phyloP scores from a whole-genome alignment of 2,113 vertebrate genomes.

The Mastomys coucha region DNA sequence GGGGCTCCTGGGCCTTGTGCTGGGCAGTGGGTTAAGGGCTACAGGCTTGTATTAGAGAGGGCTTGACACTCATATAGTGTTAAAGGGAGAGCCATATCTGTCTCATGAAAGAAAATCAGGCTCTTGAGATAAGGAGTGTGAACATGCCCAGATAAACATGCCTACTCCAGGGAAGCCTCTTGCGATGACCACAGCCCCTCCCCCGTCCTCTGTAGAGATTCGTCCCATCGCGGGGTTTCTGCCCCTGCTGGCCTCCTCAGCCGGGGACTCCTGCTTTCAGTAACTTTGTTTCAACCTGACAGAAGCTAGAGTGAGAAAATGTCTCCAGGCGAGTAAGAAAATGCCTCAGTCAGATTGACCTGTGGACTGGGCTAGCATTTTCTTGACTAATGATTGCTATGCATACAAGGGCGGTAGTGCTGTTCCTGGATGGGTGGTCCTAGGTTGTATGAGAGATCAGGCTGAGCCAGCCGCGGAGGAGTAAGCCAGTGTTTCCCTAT shows the following conservation, averaged over 20 bases:
- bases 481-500: background rate
- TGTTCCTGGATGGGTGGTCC: background rate
- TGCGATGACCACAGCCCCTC: background rate
- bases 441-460: background rate
- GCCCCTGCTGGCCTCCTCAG: fast-evolving
- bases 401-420: background rate
- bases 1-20: background rate
- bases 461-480: background rate
- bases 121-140: background rate
- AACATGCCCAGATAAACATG: background rate
- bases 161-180: background rate
- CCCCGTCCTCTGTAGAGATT: background rate
- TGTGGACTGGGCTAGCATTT: background rate
- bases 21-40: background rate
- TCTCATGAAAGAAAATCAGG: background rate
- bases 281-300: too few relatives aligned
- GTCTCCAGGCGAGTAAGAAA: background rate
- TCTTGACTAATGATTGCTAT: background rate
- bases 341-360: background rate
- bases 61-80: background rate
- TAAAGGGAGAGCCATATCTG: background rate
- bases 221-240: background rate
- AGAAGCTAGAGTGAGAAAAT: background rate
- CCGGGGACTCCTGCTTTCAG: background rate
- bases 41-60: background rate